These are phyloP conservation scores for Drosophila nasuta DNA, from an alignment of 1,140 invertebrate species.

Conservation along the genomic window DNA sequence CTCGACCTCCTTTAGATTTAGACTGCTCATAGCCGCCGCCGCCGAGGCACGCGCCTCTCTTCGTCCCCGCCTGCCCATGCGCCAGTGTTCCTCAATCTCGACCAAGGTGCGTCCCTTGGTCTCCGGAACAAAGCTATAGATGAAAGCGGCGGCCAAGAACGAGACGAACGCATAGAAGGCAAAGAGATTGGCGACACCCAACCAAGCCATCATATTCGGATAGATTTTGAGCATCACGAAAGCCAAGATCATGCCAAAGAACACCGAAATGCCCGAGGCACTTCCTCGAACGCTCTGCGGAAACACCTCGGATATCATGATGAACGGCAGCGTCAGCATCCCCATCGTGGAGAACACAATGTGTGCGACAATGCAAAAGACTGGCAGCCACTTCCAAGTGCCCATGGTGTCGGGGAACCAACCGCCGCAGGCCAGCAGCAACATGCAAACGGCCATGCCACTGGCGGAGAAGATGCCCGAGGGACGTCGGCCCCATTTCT, in stretches of 20 bases:
- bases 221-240: slow-evolving; percentile 92
- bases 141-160: slow-evolving; percentile 89
- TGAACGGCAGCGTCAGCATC: slow-evolving; percentile 89
- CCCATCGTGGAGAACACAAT: slow-evolving; percentile 88
- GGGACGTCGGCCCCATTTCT: slow-evolving; percentile 87
- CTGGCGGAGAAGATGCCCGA: slow-evolving; percentile 87
- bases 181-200: slow-evolving; percentile 89
- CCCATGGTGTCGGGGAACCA: slow-evolving; percentile 78
- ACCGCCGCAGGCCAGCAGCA: slow-evolving; percentile 85
- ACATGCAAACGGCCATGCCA: slow-evolving; percentile 88
- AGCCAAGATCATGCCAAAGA: slow-evolving; percentile 89
- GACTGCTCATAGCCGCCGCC: slow-evolving; percentile 43
- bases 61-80: slow-evolving; percentile 62
- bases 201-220: slow-evolving; percentile 86
- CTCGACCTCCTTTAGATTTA: slow-evolving; percentile 72
- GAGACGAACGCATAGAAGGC: slow-evolving; percentile 90
- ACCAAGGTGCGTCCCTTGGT: slow-evolving; percentile 91
- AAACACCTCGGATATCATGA: slow-evolving; percentile 91
- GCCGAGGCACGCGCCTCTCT: slow-evolving; percentile 34
- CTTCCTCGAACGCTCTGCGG: slow-evolving; percentile 89
- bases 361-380: slow-evolving; percentile 86
- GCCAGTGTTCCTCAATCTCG: slow-evolving; percentile 89
- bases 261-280: slow-evolving; percentile 88
- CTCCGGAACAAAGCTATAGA: slow-evolving; percentile 90
- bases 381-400: slow-evolving; percentile 79